Percentiles rank a stretch among this genome's conserved stretches.
phyloP scores from a whole-genome alignment of 2,113 vertebrate genomes.

The Pterocles gutturalis region DNA sequence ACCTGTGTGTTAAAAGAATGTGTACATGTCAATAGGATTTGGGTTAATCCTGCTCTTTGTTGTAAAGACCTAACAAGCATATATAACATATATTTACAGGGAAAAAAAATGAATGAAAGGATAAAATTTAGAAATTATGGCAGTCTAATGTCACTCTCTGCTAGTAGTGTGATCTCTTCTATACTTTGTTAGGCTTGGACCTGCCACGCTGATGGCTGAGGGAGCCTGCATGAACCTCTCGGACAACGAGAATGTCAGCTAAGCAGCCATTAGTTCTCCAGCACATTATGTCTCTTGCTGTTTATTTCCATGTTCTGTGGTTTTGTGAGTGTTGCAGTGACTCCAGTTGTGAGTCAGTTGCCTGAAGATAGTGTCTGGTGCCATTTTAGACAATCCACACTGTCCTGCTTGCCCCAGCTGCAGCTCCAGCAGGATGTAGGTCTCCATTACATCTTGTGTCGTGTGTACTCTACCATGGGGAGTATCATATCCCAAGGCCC shows the following conservation, averaged over 20 bases:
- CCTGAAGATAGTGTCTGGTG: neutral
- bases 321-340: neutral
- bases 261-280: neutral
- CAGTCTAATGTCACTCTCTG: neutral
- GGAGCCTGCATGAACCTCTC: neutral
- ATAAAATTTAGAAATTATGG: neutral
- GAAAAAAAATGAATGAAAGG: neutral
- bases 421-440: neutral
- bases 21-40: neutral
- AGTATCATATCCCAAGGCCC: neutral
- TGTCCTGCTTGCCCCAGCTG: neutral
- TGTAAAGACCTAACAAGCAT: neutral
- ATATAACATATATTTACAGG: neutral
- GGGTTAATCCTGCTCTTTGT: neutral
- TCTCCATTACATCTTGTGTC: neutral
- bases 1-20: neutral
- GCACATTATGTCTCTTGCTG: neutral
- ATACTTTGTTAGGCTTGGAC: accelerated
- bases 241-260: neutral
- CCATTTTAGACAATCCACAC: neutral
- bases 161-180: neutral
- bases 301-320: neutral
- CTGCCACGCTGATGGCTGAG: neutral
- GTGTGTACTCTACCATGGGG: neutral
- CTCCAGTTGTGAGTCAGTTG: neutral